These are phyloP conservation scores for Philaethria dido DNA, from an alignment of 2,888 invertebrate species.

Conservation along the genomic window DNA sequence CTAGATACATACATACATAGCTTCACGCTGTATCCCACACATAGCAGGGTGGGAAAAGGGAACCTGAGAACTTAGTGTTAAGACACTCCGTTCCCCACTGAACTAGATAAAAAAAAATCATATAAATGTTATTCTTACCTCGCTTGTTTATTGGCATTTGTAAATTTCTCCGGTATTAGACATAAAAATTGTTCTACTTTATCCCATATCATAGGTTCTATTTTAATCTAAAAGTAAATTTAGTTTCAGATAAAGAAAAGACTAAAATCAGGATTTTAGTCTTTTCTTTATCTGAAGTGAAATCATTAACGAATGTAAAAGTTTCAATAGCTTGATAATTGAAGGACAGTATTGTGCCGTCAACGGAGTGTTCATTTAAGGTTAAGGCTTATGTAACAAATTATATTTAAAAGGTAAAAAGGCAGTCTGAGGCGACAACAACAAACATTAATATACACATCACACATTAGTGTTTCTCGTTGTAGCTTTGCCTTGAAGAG, in stretches of 20 bases:
- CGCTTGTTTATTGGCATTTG: constrained; percentile 86
- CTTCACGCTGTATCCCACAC: too few species aligned
- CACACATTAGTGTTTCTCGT: too few species aligned
- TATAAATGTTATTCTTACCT: constrained; percentile 78
- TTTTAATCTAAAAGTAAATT: constrained; percentile 64
- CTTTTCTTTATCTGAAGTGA: background rate
- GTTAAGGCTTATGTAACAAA: too few species aligned
- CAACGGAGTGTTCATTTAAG: background rate
- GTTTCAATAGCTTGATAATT: background rate
- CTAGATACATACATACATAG: too few species aligned
- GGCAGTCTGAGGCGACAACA: too few species aligned
- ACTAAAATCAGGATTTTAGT: background rate
- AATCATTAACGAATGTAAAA: background rate
- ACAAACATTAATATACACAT: too few species aligned
- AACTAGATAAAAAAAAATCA: background rate
- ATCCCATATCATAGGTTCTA: constrained; percentile 89
- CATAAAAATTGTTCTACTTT: constrained; percentile 89
- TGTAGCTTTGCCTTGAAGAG: too few species aligned
- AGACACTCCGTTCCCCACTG: too few species aligned
- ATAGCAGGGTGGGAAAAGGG: too few species aligned
- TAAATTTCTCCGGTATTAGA: constrained; percentile 88
- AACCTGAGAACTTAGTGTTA: too few species aligned
- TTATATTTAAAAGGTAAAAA: too few species aligned
- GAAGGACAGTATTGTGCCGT: background rate
- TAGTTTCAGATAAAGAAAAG: constrained; percentile 12